Percentiles rank a stretch among this genome's conserved stretches.
phyloP scores from a whole-genome alignment of 2,113 vertebrate species.

The Artemisiospiza belli region DNA sequence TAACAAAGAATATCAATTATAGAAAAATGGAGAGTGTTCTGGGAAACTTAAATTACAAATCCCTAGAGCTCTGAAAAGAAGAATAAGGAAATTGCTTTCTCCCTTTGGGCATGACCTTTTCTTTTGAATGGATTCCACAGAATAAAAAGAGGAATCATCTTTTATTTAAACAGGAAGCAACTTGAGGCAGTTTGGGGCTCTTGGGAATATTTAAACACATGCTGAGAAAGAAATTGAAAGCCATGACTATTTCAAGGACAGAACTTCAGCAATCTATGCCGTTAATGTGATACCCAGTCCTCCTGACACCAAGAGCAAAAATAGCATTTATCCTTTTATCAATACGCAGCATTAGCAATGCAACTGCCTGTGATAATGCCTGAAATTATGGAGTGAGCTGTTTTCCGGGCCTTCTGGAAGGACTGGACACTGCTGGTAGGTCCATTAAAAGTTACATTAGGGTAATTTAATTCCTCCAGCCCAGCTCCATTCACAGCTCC shows the following conservation, averaged over 20 bases:
- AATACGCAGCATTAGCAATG: slow-evolving; percentile 20
- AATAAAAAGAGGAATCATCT: slow-evolving; percentile 70
- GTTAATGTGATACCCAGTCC: slow-evolving; percentile 43
- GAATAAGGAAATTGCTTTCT: slow-evolving; percentile 72
- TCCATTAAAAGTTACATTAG: slow-evolving; percentile 63
- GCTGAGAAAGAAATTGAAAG: slow-evolving; percentile 70
- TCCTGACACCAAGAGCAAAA: slow-evolving; percentile 42
- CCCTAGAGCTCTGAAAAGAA: slow-evolving; percentile 57
- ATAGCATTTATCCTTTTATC: slow-evolving; percentile 60
- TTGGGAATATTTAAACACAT: slow-evolving; percentile 70
- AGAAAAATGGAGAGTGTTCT: neutral
- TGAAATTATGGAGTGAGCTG: slow-evolving; percentile 28
- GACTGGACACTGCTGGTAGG: neutral
- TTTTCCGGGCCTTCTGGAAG: neutral
- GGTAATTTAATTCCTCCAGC: slow-evolving; percentile 58
- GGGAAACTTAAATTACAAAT: slow-evolving; percentile 67
- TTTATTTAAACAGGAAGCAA: slow-evolving; percentile 75
- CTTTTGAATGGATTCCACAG: slow-evolving; percentile 63
- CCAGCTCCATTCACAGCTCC: slow-evolving; percentile 27
- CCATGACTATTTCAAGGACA: slow-evolving; percentile 65
- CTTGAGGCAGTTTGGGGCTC: slow-evolving; percentile 57
- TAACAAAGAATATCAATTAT: slow-evolving; percentile 40
- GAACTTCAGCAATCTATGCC: neutral
- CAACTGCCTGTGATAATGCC: slow-evolving; percentile 5
- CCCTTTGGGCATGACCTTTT: slow-evolving; percentile 69